A percentile compares a stretch with the other conserved stretches of the same genome.
Evolutionary conservation across 2,888 invertebrate species (phyloP).

Genomic region (Phania funesta): DNA sequence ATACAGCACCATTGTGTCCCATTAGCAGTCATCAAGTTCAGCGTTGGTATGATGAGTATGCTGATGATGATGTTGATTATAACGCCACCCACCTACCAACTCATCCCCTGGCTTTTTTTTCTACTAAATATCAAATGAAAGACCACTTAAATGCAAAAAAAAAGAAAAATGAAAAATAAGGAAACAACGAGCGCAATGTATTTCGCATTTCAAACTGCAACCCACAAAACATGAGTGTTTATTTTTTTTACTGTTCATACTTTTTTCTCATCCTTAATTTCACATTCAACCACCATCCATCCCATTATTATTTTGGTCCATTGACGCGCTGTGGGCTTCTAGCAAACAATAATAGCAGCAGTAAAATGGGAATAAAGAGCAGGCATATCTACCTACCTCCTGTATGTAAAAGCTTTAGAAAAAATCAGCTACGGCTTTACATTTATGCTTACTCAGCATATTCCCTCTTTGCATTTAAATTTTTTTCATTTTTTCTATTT

Average conservation of each 20-base stretch:
- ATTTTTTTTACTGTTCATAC: slow-evolving; percentile 44
- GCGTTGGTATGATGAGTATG: slow-evolving; percentile 27
- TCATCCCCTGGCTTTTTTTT: slow-evolving; percentile 16
- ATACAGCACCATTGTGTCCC: slow-evolving; percentile 60
- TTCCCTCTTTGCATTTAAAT: slow-evolving; percentile 59
- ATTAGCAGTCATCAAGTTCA: slow-evolving; percentile 64
- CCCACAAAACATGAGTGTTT: slow-evolving; percentile 66
- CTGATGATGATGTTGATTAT: slow-evolving; percentile 35
- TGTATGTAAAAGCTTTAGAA: slow-evolving; percentile 45
- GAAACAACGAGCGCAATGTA: slow-evolving; percentile 70
- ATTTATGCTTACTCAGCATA: slow-evolving; percentile 63
- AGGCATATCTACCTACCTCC: slow-evolving; percentile 61
- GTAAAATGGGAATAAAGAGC: slow-evolving; percentile 43
- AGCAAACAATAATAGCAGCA: slow-evolving; percentile 58
- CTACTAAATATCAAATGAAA: slow-evolving; percentile 65
- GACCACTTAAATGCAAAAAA: slow-evolving; percentile 74
- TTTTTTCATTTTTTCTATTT: slow-evolving; percentile 20
- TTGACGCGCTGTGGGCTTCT: slow-evolving; percentile 76
- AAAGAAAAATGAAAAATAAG: slow-evolving; percentile 27
- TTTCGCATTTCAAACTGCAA: slow-evolving; percentile 70
- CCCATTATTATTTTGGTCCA: slow-evolving; percentile 77
- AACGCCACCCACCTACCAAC: slow-evolving; percentile 34
- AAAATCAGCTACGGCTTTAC: slow-evolving; percentile 39
- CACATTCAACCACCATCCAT: slow-evolving; percentile 62
- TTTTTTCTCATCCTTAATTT: slow-evolving; percentile 50